Base-by-base conservation (phyloP, 2,888 invertebrate genomes). In the Meliscaeva auricollis region DNA sequence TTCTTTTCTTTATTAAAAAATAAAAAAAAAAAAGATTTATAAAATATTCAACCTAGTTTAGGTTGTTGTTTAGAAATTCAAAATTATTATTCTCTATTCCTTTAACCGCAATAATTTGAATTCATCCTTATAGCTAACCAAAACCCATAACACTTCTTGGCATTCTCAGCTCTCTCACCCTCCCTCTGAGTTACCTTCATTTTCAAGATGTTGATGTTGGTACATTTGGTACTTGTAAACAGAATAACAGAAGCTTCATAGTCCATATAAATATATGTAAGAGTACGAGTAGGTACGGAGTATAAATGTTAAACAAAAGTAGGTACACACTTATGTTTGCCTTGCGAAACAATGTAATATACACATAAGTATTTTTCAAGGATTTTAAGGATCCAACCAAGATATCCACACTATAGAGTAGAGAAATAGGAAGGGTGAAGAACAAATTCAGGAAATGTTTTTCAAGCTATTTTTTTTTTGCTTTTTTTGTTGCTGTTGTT, bases 1-100 rank as follows among this genome's bases (percentile, higher is more conserved):
- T 30, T 7, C 13, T 58, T 20, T 58, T 38, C 35, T 20, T 56
- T 32, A 13, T 20, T 17, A 35, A 9, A 32, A 11, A 46, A 58
- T 0, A 38, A 6, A 56, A 17, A 32, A 3, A 17, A 56, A 17
- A 2, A 8, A 11, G 6, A 38, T 38, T 38, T 15, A 58, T 38
- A 58, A 56, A 56, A 56, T 58, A 58, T 58, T 58, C 58, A 58
- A 58, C 58, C 58, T 58, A 58, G 58, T 58, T 58, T 58, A 58
- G 58, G 35, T 58, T 38, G 35, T 58, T 17, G 35, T 20, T 58
- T 58, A 58, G 58, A 58, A 58, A 58, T 58, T 58, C 58, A 58
- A 58, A 58, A 58, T 58, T 35, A 58, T 52, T 35, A 58, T 58
- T 38, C 58, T 58, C 20, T 58, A 58, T 58, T 58, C 58, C 56